Evolutionary conservation across 64 coral and sea anemone genomes (phyloP).

Genomic region (Dendronephthya gigantea): DNA sequence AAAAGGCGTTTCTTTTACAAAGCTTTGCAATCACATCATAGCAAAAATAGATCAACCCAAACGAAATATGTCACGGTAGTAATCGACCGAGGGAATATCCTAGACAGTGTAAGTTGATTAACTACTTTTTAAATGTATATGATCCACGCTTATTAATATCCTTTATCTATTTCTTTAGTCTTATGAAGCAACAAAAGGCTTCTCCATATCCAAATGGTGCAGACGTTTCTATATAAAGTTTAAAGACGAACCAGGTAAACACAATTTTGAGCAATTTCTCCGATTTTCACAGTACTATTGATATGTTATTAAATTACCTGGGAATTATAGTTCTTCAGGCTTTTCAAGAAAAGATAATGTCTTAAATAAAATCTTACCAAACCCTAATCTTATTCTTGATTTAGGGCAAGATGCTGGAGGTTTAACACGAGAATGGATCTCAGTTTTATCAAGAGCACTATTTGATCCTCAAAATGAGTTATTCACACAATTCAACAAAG

Average conservation of each 20-base stretch:
- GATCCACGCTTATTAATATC: too few species aligned
- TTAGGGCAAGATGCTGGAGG: neutral
- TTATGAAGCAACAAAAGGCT: neutral
- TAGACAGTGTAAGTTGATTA: constrained; percentile 81
- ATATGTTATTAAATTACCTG: too few species aligned
- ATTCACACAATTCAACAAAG: constrained; percentile 72
- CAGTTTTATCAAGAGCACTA: constrained; percentile 59
- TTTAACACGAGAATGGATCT: constrained; percentile 28
- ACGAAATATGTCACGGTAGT: constrained; percentile 36
- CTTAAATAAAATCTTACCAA: too few species aligned
- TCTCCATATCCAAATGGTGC: neutral
- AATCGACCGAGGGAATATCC: constrained; percentile 48
- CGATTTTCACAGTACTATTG: too few species aligned
- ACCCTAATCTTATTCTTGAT: neutral
- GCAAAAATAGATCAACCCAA: neutral
- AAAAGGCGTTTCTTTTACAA: constrained; percentile 75
- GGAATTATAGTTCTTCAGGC: too few species aligned
- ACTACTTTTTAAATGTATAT: neutral
- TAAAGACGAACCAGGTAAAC: neutral
- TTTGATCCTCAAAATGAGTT: constrained; percentile 77
- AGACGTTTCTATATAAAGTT: neutral
- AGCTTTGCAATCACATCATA: constrained; percentile 48
- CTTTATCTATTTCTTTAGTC: neutral
- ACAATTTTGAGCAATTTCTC: too few species aligned
- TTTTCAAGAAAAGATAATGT: too few species aligned